phyloP scores from a whole-genome alignment of 1,140 invertebrate species.

The Andrena cerasifolii region DNA sequence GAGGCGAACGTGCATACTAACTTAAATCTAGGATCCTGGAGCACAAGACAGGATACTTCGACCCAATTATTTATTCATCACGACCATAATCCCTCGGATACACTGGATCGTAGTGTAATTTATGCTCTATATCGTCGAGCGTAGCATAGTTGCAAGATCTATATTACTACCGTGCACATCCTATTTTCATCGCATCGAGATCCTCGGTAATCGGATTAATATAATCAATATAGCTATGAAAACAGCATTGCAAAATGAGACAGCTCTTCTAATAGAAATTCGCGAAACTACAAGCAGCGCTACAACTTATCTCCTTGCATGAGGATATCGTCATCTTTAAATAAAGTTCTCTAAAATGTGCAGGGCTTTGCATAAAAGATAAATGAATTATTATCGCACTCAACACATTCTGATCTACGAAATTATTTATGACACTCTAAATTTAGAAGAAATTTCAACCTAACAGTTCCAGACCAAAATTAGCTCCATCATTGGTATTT shows the following conservation, averaged over 20 bases:
- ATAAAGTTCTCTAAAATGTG: background rate
- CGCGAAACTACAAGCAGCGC: too few relatives aligned
- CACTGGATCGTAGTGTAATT: background rate
- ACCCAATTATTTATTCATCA: background rate
- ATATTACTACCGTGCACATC: background rate
- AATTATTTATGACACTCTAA: too few relatives aligned
- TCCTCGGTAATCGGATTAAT: background rate
- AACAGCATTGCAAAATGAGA: too few relatives aligned
- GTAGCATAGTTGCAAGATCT: background rate
- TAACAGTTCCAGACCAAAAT: too few relatives aligned
- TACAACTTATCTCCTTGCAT: background rate
- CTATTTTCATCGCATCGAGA: background rate
- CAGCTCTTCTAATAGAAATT: too few relatives aligned
- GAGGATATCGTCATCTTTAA: background rate
- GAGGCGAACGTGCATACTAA: too few relatives aligned
- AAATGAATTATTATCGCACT: too few relatives aligned
- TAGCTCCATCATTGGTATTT: too few relatives aligned
- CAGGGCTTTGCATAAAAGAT: too few relatives aligned
- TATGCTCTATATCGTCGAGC: background rate
- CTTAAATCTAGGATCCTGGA: background rate
- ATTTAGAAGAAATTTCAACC: too few relatives aligned
- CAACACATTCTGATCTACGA: too few relatives aligned
- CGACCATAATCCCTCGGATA: background rate
- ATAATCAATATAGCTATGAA: background rate
- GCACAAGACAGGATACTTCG: background rate